phyloP scores from a whole-genome alignment of 2,888 invertebrate genomes.

The Nephrotoma flavescens region DNA sequence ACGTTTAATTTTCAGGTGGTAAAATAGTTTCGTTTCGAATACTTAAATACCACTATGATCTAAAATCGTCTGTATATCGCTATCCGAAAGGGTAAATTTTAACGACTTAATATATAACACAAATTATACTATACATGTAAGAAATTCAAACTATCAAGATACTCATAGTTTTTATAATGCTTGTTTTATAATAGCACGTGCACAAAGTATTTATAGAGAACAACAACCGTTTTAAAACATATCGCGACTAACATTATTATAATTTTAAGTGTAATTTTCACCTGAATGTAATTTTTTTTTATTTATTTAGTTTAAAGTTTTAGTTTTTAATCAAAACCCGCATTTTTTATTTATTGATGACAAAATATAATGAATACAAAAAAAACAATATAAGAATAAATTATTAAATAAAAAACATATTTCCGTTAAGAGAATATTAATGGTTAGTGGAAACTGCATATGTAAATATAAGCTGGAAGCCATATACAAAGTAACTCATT shows the following conservation, averaged over 20 bases:
- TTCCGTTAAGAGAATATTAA: background rate
- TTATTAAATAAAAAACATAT: background rate
- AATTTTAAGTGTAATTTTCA: background rate
- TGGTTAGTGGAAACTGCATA: background rate
- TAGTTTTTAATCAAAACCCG: conserved; percentile 2
- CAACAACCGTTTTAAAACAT: background rate
- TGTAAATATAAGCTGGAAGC: background rate
- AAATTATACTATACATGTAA: background rate
- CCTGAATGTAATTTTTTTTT: background rate
- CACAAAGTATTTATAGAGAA: background rate
- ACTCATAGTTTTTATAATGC: background rate
- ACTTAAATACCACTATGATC: background rate
- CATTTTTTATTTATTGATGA: conserved; percentile 3
- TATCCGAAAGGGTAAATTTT: background rate
- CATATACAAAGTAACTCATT: background rate
- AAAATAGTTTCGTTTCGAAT: background rate
- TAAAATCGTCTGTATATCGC: background rate
- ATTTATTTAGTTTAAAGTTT: background rate
- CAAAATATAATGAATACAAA: background rate
- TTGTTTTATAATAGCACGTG: background rate
- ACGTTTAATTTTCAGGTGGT: background rate
- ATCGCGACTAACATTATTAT: background rate
- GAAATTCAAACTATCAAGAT: background rate
- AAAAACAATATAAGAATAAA: background rate
- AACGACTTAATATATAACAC: background rate